Percentiles rank a stretch among this genome's conserved stretches.
These are phyloP conservation scores for Dinomys branickii DNA, from an alignment of 2,113 vertebrate genomes.

Conservation along the genomic window DNA sequence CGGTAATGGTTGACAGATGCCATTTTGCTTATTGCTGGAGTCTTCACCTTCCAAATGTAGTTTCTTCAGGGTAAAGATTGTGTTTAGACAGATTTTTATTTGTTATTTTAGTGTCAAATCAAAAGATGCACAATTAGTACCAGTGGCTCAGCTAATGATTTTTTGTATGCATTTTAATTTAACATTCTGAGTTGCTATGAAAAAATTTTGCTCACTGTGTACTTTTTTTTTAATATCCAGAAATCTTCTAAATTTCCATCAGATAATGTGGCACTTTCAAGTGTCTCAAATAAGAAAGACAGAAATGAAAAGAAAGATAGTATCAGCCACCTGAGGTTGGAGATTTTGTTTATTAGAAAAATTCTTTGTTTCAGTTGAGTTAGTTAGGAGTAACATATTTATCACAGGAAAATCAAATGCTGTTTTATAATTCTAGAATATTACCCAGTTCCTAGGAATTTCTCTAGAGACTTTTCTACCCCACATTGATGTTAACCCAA, in stretches of 20 bases:
- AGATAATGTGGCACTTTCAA: slow-evolving; percentile 43
- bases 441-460: slow-evolving; percentile 54
- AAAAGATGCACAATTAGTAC: neutral
- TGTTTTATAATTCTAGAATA: slow-evolving; percentile 17
- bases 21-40: neutral
- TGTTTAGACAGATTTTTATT: neutral
- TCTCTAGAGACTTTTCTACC: neutral
- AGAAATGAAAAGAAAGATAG: slow-evolving; percentile 13
- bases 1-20: neutral
- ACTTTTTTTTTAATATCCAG: neutral
- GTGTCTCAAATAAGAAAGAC: neutral
- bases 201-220: neutral
- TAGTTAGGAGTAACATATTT: slow-evolving; percentile 57
- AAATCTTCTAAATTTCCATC: slow-evolving; percentile 3
- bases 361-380: slow-evolving; percentile 52
- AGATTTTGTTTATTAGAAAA: slow-evolving; percentile 49
- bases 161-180: neutral
- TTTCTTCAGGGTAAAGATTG: neutral
- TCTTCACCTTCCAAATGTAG: neutral
- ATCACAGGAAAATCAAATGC: slow-evolving; percentile 18
- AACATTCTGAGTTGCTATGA: neutral
- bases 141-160: neutral
- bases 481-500: neutral
- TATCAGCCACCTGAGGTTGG: slow-evolving; percentile 4
- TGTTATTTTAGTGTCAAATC: neutral